Conservation (phyloP, 2,888 invertebrate genomes). For the Deroplatys truncata region DNA sequence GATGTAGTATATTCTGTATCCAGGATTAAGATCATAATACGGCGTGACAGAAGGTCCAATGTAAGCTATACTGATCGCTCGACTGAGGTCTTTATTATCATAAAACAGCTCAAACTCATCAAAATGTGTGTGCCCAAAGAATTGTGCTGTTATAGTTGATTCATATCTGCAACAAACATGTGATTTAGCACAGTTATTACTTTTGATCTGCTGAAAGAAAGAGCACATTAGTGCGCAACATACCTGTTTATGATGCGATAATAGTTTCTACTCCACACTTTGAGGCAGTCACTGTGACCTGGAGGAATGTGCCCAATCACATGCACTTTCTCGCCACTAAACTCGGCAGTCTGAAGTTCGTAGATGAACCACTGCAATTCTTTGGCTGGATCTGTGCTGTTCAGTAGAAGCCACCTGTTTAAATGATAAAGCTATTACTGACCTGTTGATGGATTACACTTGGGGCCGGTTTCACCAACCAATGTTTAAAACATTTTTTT, state of each 20-base stretch:
- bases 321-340: slow-evolving; percentile 91
- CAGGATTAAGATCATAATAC: slow-evolving; percentile 88
- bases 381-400: slow-evolving; percentile 93
- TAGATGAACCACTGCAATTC: slow-evolving; percentile 94
- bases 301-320: slow-evolving; percentile 96
- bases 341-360: slow-evolving; percentile 89
- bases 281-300: slow-evolving; percentile 87
- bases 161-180: slow-evolving; percentile 58
- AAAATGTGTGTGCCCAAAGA: slow-evolving; percentile 90
- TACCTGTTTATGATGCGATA: slow-evolving; percentile 79
- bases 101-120: slow-evolving; percentile 94
- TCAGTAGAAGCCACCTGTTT: slow-evolving; percentile 78
- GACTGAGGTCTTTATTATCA: slow-evolving; percentile 73
- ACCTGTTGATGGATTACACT: no score
- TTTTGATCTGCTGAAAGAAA: not conserved
- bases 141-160: slow-evolving; percentile 84
- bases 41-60: slow-evolving; percentile 94
- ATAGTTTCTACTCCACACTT: slow-evolving; percentile 94
- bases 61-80: slow-evolving; percentile 84
- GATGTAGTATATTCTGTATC: slow-evolving; percentile 91
- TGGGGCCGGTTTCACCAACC: no score
- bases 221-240: not conserved
- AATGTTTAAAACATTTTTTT: no score
- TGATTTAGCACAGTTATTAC: not conserved
- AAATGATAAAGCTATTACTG: slow-evolving; percentile 32